phyloP scores from a whole-genome alignment of 2,113 vertebrate species.

The Chaenogobius annularis region DNA sequence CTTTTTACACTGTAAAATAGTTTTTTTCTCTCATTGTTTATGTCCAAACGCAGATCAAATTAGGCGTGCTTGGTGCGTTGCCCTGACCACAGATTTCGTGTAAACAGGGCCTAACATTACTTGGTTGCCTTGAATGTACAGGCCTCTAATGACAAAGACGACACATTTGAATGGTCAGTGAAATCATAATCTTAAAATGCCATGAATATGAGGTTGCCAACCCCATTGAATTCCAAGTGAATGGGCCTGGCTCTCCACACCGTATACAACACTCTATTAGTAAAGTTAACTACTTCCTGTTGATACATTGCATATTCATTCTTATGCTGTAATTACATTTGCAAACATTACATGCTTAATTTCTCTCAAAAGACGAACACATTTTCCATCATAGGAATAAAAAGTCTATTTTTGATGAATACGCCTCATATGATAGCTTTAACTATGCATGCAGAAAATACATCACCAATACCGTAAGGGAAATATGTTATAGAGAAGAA shows the following conservation, averaged over 20 bases:
- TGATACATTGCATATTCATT: constrained; percentile 43
- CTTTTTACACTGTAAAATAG: too few relatives aligned
- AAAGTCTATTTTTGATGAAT: constrained; percentile 15
- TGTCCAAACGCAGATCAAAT: too few relatives aligned
- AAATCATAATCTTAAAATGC: background rate
- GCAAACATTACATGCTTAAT: constrained; percentile 58
- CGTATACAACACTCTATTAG: constrained; percentile 1
- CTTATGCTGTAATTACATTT: constrained; percentile 53
- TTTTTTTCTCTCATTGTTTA: too few relatives aligned
- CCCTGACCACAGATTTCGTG: too few relatives aligned
- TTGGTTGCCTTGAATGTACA: too few relatives aligned
- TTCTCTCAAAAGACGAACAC: constrained; percentile 47
- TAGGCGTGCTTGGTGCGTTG: too few relatives aligned
- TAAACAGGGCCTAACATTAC: too few relatives aligned
- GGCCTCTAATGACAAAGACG: too few relatives aligned
- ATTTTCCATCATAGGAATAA: constrained; percentile 29
- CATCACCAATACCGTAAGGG: constrained; percentile 14
- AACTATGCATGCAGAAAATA: constrained; percentile 15
- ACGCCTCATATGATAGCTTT: constrained; percentile 24
- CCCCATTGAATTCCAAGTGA: background rate
- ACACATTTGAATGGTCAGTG: background rate
- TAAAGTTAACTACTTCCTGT: constrained; percentile 7
- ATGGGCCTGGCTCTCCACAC: background rate
- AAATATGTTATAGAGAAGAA: constrained; percentile 37
- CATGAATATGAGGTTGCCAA: background rate